Conservation (phyloP, 2,113 vertebrate species). For the Oreamnos americanus region DNA sequence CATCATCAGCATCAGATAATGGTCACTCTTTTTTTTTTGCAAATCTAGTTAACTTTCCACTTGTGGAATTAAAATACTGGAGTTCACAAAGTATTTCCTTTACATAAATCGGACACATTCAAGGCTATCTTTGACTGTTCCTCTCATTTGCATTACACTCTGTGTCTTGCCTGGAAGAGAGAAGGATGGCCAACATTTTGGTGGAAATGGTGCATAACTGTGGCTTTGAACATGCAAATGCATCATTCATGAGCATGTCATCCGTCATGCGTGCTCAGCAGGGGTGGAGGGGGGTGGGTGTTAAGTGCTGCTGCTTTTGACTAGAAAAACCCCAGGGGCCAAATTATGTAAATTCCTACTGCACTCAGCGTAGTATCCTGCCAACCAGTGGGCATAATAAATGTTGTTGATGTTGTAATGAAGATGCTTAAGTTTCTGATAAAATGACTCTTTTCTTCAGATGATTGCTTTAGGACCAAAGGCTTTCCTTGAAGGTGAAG, state of each 20-base stretch:
- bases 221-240: background rate
- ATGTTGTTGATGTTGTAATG: background rate
- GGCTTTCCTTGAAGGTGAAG: background rate
- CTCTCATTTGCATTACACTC: background rate
- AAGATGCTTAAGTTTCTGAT: background rate
- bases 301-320: background rate
- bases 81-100: background rate
- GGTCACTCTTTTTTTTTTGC: background rate
- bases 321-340: background rate
- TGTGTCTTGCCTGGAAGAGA: background rate
- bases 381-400: background rate
- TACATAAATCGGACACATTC: background rate
- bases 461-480: background rate
- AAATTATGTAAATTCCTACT: slow-evolving; percentile 3
- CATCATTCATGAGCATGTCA: background rate
- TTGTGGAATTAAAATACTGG: background rate
- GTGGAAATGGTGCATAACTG: background rate
- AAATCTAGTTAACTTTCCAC: background rate
- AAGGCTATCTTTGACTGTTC: background rate
- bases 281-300: background rate
- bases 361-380: background rate
- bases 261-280: background rate
- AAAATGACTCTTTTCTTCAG: slow-evolving; percentile 12
- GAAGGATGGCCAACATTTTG: background rate
- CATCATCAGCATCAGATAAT: background rate